These are phyloP conservation scores for Okapia johnstoni DNA, from an alignment of 2,113 vertebrate species.

Conservation along the genomic window DNA sequence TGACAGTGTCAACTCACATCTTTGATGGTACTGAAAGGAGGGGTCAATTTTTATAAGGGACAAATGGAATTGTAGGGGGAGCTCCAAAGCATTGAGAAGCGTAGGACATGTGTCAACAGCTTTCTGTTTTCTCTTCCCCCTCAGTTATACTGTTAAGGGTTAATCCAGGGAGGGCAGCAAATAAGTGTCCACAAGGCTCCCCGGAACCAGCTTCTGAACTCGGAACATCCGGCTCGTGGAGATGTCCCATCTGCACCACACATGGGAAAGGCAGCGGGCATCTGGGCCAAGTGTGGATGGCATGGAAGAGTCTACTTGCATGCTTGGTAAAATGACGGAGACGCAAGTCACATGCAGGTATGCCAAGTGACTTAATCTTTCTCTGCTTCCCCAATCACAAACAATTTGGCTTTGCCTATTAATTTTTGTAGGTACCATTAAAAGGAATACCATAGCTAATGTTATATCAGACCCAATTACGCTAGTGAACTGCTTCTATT, in stretches of 20 bases:
- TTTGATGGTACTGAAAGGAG: background rate
- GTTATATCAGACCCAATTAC: conserved; percentile 82
- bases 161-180: background rate
- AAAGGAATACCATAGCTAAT: conserved; percentile 77
- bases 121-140: background rate
- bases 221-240: background rate
- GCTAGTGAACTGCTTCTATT: conserved; percentile 72
- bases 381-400: conserved; percentile 66
- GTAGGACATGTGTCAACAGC: background rate
- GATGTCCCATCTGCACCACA: background rate
- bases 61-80: background rate
- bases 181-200: background rate
- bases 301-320: background rate
- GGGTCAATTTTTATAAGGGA: background rate
- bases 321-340: background rate
- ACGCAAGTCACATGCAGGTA: background rate
- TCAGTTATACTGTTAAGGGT: background rate
- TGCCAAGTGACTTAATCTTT: conserved; percentile 34
- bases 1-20: background rate
- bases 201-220: background rate
- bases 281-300: background rate
- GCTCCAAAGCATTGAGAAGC: background rate
- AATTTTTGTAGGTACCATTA: conserved; percentile 80
- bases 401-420: conserved; percentile 78
- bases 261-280: background rate